These are phyloP conservation scores for Theonella swinhoei DNA, from an alignment of 37 sponge, comb jelly and placozoan genomes.

Conservation along the genomic window DNA sequence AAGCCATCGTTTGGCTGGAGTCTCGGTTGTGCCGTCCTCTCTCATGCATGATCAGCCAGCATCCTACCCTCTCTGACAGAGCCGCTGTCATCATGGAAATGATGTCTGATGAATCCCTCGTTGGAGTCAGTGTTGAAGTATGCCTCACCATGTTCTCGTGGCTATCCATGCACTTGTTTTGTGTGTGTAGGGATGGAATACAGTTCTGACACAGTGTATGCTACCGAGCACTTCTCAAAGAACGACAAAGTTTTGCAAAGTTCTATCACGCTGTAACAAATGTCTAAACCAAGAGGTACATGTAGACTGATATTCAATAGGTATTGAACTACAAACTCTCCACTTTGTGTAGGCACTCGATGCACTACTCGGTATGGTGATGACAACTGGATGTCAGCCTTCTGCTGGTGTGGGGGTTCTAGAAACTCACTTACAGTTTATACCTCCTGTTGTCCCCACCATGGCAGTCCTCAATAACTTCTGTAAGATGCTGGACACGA, in stretches of 20 bases:
- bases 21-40: background rate
- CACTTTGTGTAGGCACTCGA: conserved; percentile 10
- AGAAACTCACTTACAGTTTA: background rate
- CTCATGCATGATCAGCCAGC: background rate
- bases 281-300: conserved; percentile 15
- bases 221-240: conserved; percentile 3
- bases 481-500: background rate
- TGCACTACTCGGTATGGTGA: background rate
- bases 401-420: conserved; percentile 5
- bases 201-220: conserved; percentile 4
- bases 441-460: background rate
- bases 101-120: conserved; percentile 21
- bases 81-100: background rate
- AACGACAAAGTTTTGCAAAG: conserved; percentile 7
- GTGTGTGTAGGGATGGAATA: conserved; percentile 10
- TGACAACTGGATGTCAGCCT: background rate
- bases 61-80: conserved; percentile 12
- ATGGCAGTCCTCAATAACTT: background rate
- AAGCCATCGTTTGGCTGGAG: background rate
- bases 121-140: conserved; percentile 9
- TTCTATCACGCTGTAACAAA: background rate
- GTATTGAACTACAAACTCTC: background rate
- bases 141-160: background rate
- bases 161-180: background rate
- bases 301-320: background rate